A percentile compares a stretch with the other conserved stretches of the same genome.
These are phyloP conservation scores for Daphoenositta chrysoptera DNA, from an alignment of 2,113 vertebrate genomes.

Conservation along the genomic window DNA sequence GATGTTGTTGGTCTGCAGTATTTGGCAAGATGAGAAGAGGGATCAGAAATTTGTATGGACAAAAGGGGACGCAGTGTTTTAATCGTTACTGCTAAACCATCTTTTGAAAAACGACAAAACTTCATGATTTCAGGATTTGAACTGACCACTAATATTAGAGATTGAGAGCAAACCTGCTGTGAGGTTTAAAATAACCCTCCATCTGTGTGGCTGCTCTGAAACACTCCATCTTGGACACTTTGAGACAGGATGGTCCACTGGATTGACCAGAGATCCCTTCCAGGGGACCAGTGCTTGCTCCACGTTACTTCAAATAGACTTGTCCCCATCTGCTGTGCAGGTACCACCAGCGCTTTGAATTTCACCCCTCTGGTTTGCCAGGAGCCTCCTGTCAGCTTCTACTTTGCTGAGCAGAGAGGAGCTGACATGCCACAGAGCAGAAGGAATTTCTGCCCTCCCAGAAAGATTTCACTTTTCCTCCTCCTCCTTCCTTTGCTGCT, in stretches of 20 bases:
- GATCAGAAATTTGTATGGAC: not conserved
- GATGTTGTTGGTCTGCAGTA: not conserved
- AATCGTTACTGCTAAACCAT: not conserved
- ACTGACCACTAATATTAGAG: not conserved
- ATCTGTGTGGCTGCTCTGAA: not conserved
- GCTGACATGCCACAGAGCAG: not conserved
- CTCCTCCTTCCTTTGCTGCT: not conserved
- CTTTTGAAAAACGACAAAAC: not conserved
- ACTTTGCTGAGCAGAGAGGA: not conserved
- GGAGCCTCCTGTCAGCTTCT: not conserved
- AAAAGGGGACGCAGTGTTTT: not conserved
- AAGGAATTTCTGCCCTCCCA: not conserved
- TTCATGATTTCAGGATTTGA: not conserved
- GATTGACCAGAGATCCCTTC: not conserved
- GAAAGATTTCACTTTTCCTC: not conserved
- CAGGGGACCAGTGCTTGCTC: not conserved
- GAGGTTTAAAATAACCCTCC: not conserved
- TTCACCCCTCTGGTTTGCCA: not conserved
- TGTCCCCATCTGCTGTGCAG: not conserved
- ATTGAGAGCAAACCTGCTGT: not conserved
- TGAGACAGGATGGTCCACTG: not conserved
- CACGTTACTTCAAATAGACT: fast-evolving
- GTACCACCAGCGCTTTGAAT: fast-evolving
- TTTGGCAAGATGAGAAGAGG: not conserved
- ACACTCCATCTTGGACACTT: not conserved